Percentiles rank a stretch among this genome's conserved stretches.
Conservation (phyloP, 2,888 invertebrate species). For the Magallana nippona region DNA sequence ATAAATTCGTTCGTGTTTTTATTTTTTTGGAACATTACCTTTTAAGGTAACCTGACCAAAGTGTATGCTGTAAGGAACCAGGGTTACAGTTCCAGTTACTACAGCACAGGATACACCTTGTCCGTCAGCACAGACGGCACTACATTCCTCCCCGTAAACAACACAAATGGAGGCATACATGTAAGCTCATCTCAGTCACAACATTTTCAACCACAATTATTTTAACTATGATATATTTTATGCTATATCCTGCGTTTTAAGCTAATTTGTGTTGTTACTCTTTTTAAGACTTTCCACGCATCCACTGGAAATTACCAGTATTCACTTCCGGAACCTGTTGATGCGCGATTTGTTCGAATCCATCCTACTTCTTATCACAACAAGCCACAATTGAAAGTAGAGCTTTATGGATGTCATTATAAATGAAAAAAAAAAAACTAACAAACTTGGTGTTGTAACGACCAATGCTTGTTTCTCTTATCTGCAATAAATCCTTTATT, state of each 20-base stretch:
- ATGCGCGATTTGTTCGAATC: slow-evolving; percentile 58
- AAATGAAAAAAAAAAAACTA: neutral
- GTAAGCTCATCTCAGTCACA: slow-evolving; percentile 4
- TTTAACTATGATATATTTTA: too few relatives aligned
- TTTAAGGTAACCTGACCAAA: slow-evolving; percentile 52
- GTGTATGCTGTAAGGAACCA: slow-evolving; percentile 49
- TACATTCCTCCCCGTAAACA: slow-evolving; percentile 5
- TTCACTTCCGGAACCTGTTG: slow-evolving; percentile 51
- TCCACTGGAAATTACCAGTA: slow-evolving; percentile 41
- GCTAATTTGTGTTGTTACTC: neutral
- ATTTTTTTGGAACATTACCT: neutral
- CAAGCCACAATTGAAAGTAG: slow-evolving; percentile 56
- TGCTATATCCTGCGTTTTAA: neutral
- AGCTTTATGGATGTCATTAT: slow-evolving; percentile 58
- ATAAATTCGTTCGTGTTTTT: too few relatives aligned
- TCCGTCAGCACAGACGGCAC: slow-evolving; percentile 41
- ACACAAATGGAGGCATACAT: slow-evolving; percentile 17
- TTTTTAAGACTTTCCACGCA: slow-evolving; percentile 53
- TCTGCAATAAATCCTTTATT: too few relatives aligned
- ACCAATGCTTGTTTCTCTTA: too few relatives aligned
- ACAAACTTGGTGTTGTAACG: neutral
- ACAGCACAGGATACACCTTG: slow-evolving; percentile 39
- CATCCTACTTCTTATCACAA: slow-evolving; percentile 52
- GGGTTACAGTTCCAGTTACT: slow-evolving; percentile 43
- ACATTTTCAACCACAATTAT: too few relatives aligned